phyloP scores from a whole-genome alignment of 1,140 invertebrate species.

The Temnothorax curvispinosus region DNA sequence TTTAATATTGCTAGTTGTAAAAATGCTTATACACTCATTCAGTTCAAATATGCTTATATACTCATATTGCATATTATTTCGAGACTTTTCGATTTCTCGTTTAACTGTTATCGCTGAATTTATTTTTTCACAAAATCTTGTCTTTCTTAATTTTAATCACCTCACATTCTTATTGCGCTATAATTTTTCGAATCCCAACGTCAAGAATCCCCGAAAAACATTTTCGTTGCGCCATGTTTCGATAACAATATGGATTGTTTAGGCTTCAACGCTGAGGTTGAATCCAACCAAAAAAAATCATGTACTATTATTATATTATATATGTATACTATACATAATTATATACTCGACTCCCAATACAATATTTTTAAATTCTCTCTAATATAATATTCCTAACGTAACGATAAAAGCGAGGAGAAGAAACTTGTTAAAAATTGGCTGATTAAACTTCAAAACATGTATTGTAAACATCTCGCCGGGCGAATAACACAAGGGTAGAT shows the following conservation, averaged over 20 bases:
- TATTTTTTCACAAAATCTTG: neutral
- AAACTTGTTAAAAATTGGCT: neutral
- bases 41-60: neutral
- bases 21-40: neutral
- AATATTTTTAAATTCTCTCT: neutral
- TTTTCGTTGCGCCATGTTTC: neutral
- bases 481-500: neutral
- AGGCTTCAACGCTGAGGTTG: neutral
- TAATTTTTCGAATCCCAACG: neutral
- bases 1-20: too few species aligned
- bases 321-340: too few species aligned
- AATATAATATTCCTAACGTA: neutral
- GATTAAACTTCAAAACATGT: neutral
- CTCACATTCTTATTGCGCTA: neutral
- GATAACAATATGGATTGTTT: slow-evolving; percentile 4
- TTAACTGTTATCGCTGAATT: neutral
- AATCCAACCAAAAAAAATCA: neutral
- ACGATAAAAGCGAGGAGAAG: neutral
- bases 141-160: neutral
- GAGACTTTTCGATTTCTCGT: neutral
- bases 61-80: neutral
- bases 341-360: too few species aligned
- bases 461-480: neutral
- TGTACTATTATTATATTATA: too few species aligned
- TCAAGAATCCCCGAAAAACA: neutral